Evolutionary conservation across 2,113 vertebrate species (phyloP).

Genomic region (Turdus rufiventris): DNA sequence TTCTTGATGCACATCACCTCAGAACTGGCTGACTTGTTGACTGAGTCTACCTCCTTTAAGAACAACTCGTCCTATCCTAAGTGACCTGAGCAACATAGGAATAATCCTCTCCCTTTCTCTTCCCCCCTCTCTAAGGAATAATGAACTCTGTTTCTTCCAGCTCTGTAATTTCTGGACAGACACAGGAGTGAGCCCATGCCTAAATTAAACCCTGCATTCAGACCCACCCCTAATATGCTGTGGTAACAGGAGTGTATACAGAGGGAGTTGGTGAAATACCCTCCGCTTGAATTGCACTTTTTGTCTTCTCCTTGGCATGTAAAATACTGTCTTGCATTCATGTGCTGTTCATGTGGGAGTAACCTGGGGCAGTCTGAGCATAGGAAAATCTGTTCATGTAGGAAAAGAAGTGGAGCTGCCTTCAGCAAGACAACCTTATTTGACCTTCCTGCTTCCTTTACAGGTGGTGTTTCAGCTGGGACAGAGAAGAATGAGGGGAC

Average conservation of each 20-base stretch:
- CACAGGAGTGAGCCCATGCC: not conserved
- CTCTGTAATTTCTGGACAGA: not conserved
- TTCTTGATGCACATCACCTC: not conserved
- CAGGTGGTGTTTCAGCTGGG: not conserved
- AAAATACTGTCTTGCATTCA: not conserved
- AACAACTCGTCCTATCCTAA: not conserved
- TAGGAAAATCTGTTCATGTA: conserved; percentile 42
- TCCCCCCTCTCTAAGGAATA: not conserved
- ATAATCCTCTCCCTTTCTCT: not conserved
- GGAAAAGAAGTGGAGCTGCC: conserved; percentile 4
- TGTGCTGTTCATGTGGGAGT: not conserved
- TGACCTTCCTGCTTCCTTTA: conserved; percentile 40
- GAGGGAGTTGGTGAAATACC: not conserved
- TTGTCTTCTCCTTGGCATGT: not conserved
- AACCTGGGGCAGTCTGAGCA: not conserved
- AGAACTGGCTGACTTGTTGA: not conserved
- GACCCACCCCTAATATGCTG: not conserved
- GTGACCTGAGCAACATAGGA: not conserved
- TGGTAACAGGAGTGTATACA: not conserved
- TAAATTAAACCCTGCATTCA: not conserved
- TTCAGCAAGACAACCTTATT: conserved; percentile 22
- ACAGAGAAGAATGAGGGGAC: not conserved
- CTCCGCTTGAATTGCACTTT: not conserved
- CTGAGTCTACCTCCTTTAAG: not conserved
- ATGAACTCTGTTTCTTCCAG: not conserved